These are phyloP conservation scores for Pseudomyrmex gracilis DNA, from an alignment of 1,140 invertebrate genomes.

Conservation along the genomic window DNA sequence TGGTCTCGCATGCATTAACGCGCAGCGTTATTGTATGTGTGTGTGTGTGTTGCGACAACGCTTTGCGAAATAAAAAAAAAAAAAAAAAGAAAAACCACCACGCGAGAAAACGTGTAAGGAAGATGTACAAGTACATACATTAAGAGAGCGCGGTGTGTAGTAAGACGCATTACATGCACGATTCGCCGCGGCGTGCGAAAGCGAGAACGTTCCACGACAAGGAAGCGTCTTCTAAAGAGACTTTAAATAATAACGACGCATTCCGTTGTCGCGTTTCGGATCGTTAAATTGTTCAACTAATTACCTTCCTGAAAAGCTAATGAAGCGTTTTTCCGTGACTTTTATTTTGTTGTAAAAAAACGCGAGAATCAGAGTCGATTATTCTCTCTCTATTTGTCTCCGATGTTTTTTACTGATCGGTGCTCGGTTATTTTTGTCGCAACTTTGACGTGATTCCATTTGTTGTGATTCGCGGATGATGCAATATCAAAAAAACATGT, in stretches of 20 bases:
- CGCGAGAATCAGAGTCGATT: too few species aligned
- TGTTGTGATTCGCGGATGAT: too few species aligned
- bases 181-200: slow-evolving; percentile 15
- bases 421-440: too few species aligned
- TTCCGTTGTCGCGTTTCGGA: slow-evolving; percentile 72
- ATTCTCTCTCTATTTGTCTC: too few species aligned
- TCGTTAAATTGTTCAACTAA: slow-evolving; percentile 72
- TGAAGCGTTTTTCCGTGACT: background rate
- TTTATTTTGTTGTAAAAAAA: too few species aligned
- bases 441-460: too few species aligned
- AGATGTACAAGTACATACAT: background rate
- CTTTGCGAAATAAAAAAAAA: slow-evolving; percentile 7
- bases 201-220: slow-evolving; percentile 72
- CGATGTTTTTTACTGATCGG: too few species aligned
- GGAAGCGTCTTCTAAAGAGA: slow-evolving; percentile 71
- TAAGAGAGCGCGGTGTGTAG: slow-evolving; percentile 8
- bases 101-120: background rate
- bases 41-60: slow-evolving; percentile 21
- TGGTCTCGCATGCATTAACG: slow-evolving; percentile 24
- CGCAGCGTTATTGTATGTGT: slow-evolving; percentile 4
- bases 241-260: slow-evolving; percentile 52
- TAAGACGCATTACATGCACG: background rate
- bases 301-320: background rate
- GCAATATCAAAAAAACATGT: too few species aligned
- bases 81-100: background rate